Evolutionary conservation across 2,888 invertebrate species (phyloP), one percentile per base, ranked within the genome.

Genomic region (Gonocerus acuteangulatus): DNA sequence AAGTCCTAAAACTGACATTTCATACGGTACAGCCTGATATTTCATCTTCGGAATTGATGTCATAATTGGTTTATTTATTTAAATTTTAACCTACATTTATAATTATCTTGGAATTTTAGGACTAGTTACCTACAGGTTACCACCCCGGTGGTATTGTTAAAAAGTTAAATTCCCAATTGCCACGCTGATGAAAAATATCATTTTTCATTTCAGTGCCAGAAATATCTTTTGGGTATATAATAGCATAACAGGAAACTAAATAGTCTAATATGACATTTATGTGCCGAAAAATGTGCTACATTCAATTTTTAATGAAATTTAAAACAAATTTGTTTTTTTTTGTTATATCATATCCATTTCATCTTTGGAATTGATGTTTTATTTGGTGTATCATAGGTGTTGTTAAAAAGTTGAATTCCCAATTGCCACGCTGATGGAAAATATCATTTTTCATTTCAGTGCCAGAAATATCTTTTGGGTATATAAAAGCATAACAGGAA

Each of bases 341-440:
- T 11, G 13, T 39, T 9, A 39, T n/a, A 39, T 39, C 13, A 39
- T 9, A 15, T 39, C 4, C 4, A 39, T 39, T n/a, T 13, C 15
- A 9, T 4, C 39, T 39, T 4, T 11, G 39, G n/a, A n/a, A 39
- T 39, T 15, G 13, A n/a, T 27, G 4, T 27, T 6, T 27, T 27
- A 6, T 27, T 27, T 27, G 27, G 27, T 27, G 4, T 27, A 27
- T 27, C 9, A 4, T 27, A 6, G 9, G 27, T 27, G 27, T 27
- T 27, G 4, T 27, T 27, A 9, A 9, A 27, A 27, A 27, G n/a
- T n/a, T 9, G 16, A 15, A 15, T 2, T 2, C 51, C 51, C 51
- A 51, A 51, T 19, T 19, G 51, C 51, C 36, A 51, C 51, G 36
- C 51, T 51, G 51, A 15, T 2, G n/a, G 19, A 51, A 32, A 51